phyloP scores from a whole-genome alignment of 2,113 vertebrate species.

The Silurus glanis region DNA sequence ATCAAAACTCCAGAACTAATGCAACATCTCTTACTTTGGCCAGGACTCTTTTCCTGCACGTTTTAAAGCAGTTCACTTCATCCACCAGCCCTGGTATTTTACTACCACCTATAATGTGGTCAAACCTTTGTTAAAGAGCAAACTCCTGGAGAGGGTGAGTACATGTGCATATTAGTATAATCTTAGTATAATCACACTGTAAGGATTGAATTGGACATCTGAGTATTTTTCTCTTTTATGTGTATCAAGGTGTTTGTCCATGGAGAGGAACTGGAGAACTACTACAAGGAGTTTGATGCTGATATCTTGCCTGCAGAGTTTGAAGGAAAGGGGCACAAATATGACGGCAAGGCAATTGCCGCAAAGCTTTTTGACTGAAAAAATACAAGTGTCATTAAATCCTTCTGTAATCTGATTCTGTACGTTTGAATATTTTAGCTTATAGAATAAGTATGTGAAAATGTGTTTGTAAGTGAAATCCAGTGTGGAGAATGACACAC shows the following conservation, averaged over 20 bases:
- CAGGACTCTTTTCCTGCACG: slow-evolving; percentile 96
- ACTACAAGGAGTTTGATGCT: slow-evolving; percentile 89
- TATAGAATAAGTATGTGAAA: background rate
- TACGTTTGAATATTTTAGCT: slow-evolving; percentile 37
- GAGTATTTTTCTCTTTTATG: background rate
- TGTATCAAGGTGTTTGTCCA: slow-evolving; percentile 88
- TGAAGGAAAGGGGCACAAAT: slow-evolving; percentile 85
- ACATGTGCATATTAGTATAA: background rate
- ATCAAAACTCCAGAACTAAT: background rate
- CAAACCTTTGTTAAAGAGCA: slow-evolving; percentile 93
- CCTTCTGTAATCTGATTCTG: slow-evolving; percentile 7
- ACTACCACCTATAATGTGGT: slow-evolving; percentile 97
- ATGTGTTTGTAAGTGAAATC: background rate
- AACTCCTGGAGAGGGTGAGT: slow-evolving; percentile 92
- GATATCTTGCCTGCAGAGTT: slow-evolving; percentile 91
- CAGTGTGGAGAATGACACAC: background rate
- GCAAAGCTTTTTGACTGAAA: slow-evolving; percentile 82
- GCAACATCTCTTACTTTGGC: slow-evolving; percentile 3
- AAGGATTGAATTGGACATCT: background rate
- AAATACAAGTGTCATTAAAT: slow-evolving; percentile 49
- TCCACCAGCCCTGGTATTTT: slow-evolving; percentile 98
- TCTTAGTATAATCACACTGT: background rate
- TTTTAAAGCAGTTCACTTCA: slow-evolving; percentile 96
- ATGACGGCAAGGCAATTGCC: slow-evolving; percentile 82
- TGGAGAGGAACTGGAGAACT: slow-evolving; percentile 87